These are phyloP conservation scores for Columba janthina DNA, from an alignment of 2,113 vertebrate species.

Conservation along the genomic window DNA sequence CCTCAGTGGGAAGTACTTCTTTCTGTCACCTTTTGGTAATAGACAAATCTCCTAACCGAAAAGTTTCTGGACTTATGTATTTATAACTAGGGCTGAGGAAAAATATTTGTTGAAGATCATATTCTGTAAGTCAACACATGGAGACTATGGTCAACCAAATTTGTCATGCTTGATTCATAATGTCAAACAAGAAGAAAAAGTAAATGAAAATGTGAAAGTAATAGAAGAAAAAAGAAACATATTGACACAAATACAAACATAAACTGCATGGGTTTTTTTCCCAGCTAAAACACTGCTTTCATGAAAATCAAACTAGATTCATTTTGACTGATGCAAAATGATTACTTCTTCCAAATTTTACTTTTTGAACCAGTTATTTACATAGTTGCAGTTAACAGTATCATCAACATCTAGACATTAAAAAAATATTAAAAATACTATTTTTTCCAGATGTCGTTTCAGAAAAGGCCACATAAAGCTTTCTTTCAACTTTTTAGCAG, in stretches of 20 bases:
- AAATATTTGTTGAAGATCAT: not conserved
- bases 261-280: accelerated
- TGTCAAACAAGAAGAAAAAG: not conserved
- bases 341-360: not conserved
- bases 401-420: not conserved
- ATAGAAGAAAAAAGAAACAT: not conserved
- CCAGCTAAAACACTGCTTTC: not conserved
- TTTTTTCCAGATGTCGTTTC: not conserved
- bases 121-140: not conserved
- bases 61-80: not conserved
- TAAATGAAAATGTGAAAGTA: not conserved
- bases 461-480: not conserved
- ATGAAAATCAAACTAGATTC: not conserved
- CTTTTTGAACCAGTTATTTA: not conserved
- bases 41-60: not conserved
- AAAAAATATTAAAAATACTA: not conserved
- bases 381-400: not conserved
- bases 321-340: not conserved
- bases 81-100: not conserved
- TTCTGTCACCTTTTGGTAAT: not conserved
- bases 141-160: not conserved
- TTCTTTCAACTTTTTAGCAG: not conserved
- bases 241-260: not conserved
- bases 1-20: not conserved
- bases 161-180: not conserved